Evolutionary conservation across 2,888 invertebrate species (phyloP), one percentile per base, ranked within the genome.

Genomic region (Papilio protenor): DNA sequence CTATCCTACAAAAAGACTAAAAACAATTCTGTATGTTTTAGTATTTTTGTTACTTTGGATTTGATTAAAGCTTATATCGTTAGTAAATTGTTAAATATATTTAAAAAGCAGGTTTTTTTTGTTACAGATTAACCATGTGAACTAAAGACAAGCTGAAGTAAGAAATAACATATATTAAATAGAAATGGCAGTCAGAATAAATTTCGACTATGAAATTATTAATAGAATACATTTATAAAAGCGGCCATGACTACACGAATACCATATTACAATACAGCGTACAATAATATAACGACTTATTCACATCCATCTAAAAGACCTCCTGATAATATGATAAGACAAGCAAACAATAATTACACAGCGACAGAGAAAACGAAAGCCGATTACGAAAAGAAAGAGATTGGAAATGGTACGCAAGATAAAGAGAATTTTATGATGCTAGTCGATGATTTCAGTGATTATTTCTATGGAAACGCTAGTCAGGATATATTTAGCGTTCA

Each of bases 401-500:
- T 81, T 78, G 85, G 77, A 80, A 88, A 87, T 80, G 81, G 79
- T 47, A 88, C 88, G 52, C 91, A 89, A 82, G 88, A 90, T 47
- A 87, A 88, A 77, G 95, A 94, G 82, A 78, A 27, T 23, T 96
- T 96, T 84, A 95, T 96, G 95, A 94, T 96, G 89, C 90, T 97
- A 77, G 96, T 97, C 71, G 97, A 97, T 84, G 97, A 97, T 87
- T 96, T 97, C 87, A 97, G 97, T 91, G 97, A 97, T 88, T 97
- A 97, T 89, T 96, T 97, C 89, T 96, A 96, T 84, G 96, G 95
- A 77, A 95, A 96, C 83, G 89, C 96, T 49, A 96, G 96, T 83
- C 93, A 95, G 79, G 95, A 95, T 61, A 82, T 89, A 55, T 95
- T 93, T 76, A 90, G 88, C 75, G 87, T 89, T 45, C 88, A 88